Percentiles rank a stretch among this genome's conserved stretches.
Conservation (phyloP, 2,113 vertebrate species). For the Nothoprocta perdicaria region DNA sequence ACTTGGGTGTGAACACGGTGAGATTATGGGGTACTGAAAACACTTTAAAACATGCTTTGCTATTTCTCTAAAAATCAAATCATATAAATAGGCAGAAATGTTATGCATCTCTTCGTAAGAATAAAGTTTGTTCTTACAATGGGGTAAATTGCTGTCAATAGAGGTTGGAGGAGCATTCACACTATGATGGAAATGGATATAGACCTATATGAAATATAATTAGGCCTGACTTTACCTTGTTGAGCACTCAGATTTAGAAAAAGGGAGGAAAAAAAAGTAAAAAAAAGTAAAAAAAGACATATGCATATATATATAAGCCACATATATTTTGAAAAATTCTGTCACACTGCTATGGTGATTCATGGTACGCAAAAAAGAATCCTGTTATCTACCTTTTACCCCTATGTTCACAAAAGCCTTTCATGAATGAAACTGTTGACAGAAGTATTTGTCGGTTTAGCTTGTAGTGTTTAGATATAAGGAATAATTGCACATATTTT, state of each 20-base stretch:
- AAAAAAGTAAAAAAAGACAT: too few relatives aligned
- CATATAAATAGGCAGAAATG: not conserved
- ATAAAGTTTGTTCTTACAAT: not conserved
- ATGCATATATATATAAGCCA: not conserved
- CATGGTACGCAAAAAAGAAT: not conserved
- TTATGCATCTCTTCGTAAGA: not conserved
- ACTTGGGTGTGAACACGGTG: not conserved
- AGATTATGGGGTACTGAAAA: not conserved
- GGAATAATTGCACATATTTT: not conserved
- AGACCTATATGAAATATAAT: not conserved
- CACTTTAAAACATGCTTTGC: not conserved
- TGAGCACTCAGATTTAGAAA: not conserved
- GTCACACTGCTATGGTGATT: not conserved
- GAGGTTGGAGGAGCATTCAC: not conserved
- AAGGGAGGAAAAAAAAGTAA: not conserved
- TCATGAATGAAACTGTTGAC: not conserved
- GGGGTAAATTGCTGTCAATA: not conserved
- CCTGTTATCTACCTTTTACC: not conserved
- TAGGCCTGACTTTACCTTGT: not conserved
- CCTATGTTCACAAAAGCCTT: not conserved
- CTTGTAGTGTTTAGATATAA: not conserved
- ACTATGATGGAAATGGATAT: not conserved
- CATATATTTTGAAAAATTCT: not conserved
- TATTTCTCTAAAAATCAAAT: constrained; percentile 13
- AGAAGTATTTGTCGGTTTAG: not conserved